phyloP scores from a whole-genome alignment of 2,888 invertebrate species.

The Prenolepis imparis region DNA sequence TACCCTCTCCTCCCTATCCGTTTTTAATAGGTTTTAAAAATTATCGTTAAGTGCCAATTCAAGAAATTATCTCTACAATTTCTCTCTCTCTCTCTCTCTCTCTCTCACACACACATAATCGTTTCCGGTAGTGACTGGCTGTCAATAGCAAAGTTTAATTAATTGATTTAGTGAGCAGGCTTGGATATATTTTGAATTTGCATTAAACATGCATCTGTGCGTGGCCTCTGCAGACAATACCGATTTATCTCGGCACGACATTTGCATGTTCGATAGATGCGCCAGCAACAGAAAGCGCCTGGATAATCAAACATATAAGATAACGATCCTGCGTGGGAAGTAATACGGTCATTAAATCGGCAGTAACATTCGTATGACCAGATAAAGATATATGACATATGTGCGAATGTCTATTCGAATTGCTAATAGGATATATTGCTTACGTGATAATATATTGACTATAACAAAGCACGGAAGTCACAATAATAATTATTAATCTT shows the following conservation, averaged over 20 bases:
- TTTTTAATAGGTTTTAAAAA: conserved; percentile 40
- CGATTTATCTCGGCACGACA: conserved; percentile 45
- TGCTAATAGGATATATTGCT: not conserved
- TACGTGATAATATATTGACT: not conserved
- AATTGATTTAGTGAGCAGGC: conserved; percentile 28
- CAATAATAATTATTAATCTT: not conserved
- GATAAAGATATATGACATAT: not conserved
- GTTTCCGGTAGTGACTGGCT: not conserved
- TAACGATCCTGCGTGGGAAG: conserved; percentile 48
- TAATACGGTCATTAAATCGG: conserved; percentile 43
- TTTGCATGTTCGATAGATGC: conserved; percentile 49
- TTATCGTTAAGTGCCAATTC: conserved; percentile 9
- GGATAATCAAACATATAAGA: conserved; percentile 54
- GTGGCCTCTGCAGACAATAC: conserved; percentile 40
- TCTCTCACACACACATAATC: conserved; percentile 1
- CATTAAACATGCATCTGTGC: not conserved
- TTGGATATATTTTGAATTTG: conserved; percentile 49
- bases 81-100: not conserved
- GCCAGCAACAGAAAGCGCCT: conserved; percentile 43
- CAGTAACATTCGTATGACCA: not conserved
- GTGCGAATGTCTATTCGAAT: conserved; percentile 9
- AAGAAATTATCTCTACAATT: not conserved
- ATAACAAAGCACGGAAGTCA: not conserved
- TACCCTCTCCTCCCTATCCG: not conserved
- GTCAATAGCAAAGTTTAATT: conserved; percentile 42